Evolutionary conservation across 2,113 vertebrate species (phyloP), one percentile per base, ranked within the genome.

Genomic region (Laterallus jamaicensis): DNA sequence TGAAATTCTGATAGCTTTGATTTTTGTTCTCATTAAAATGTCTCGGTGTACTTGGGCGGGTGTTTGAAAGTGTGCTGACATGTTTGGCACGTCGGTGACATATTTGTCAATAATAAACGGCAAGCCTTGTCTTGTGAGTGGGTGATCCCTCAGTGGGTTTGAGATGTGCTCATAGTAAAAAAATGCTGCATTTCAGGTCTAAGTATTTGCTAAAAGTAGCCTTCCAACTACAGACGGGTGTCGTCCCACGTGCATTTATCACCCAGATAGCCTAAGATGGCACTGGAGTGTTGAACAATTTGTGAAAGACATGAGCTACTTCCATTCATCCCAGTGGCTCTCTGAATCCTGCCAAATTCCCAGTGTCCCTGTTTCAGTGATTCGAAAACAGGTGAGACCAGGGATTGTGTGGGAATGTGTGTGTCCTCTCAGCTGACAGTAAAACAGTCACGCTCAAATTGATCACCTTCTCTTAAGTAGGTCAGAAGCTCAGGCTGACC

Each of bases 341-440:
- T 83, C 47, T 76, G 82, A 73, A 85, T 82, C 44, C 82, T 68
- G 40, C 42, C 49, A 44, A 24, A 71, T 86, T 82, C 66, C 66
- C 25, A 7, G 13, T 39, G 31, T 47, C 67, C 59, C 44, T 86
- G 11, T 35, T 79, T 82, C 47, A 52, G 2, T 56, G 91, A 32
- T 88, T 88, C 63, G 31, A 63, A 73, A 76, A 63, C 35, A 81
- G 20, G 73, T 66, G n/a, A 75, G 37, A 24, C 70, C 87, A 29
- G 29, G 55, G 24, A 89, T 49, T 0, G 0, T 42, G 49, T 42
- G 50, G 50, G 64, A 67, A 44, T 0, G 3, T 25, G 24, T 49
- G 39, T 86, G 47, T 93, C 22, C 25, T 59, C 80, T 86, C 56
- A 91, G n/a, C 37, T 84, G 80, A 52, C 2, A 0, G 32, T 40